A percentile compares a stretch with the other conserved stretches of the same genome.
phyloP scores from a whole-genome alignment of 1,140 invertebrate genomes.

The Psix sp. region DNA sequence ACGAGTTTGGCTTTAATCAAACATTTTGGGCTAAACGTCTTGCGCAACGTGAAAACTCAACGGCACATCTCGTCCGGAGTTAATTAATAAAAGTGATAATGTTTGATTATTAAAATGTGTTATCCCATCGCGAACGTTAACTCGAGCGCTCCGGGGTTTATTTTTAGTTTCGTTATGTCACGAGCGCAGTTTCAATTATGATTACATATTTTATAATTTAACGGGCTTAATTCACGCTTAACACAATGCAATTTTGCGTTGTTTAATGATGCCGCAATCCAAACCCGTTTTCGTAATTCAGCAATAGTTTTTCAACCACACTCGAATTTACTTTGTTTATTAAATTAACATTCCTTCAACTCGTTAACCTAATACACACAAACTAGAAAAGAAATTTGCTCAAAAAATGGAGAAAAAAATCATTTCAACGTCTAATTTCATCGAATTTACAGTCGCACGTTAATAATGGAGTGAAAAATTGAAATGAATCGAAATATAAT shows the following conservation, averaged over 20 bases:
- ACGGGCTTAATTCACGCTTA: slow-evolving; percentile 12
- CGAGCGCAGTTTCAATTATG: slow-evolving; percentile 43
- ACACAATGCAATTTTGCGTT: slow-evolving; percentile 1
- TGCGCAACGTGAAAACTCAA: slow-evolving; percentile 32
- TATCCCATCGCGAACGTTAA: slow-evolving; percentile 19
- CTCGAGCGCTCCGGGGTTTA: slow-evolving; percentile 15
- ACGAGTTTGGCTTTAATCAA: slow-evolving; percentile 39
- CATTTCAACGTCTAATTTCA: too few relatives aligned
- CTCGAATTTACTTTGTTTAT: too few relatives aligned
- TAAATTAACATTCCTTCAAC: too few relatives aligned
- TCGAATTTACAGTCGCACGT: too few relatives aligned
- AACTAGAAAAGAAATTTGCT: too few relatives aligned
- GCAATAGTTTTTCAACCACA: too few relatives aligned
- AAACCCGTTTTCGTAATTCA: neutral
- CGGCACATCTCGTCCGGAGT: slow-evolving; percentile 5
- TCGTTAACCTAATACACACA: too few relatives aligned
- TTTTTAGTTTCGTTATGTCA: slow-evolving; percentile 53
- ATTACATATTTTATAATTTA: slow-evolving; percentile 38
- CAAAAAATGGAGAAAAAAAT: too few relatives aligned
- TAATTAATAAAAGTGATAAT: slow-evolving; percentile 40
- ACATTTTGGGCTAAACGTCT: slow-evolving; percentile 10
- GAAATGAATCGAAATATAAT: neutral
- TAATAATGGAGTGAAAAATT: slow-evolving; percentile 1
- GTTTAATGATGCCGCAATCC: slow-evolving; percentile 5
- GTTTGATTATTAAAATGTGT: slow-evolving; percentile 35